Conservation (phyloP, 2,888 invertebrate genomes). For the Conus canariensis region DNA sequence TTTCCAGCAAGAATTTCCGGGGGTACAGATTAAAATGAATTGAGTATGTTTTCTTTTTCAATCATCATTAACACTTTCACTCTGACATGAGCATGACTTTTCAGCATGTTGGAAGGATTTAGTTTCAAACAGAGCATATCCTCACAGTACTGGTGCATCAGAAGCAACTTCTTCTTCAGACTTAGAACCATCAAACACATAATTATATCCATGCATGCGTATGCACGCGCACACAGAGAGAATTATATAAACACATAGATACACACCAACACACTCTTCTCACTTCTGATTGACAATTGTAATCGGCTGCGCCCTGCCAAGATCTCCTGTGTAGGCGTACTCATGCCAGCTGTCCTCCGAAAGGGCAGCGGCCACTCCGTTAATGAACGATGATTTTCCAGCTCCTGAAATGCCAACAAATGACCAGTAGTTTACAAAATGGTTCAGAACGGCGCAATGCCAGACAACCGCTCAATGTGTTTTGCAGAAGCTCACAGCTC, state of each 20-base stretch:
- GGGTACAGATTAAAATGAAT: no score
- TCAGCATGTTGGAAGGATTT: no score
- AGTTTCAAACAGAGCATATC: neutral
- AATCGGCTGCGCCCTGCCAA: conserved; percentile 25
- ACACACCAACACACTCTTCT: neutral
- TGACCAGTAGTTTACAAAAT: neutral
- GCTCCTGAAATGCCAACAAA: conserved; percentile 29
- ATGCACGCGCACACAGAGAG: neutral
- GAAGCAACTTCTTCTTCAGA: no score
- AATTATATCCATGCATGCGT: neutral
- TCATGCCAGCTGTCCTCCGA: conserved; percentile 42
- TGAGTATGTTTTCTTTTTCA: no score
- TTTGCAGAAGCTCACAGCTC: no score
- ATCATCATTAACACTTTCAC: no score
- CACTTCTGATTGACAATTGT: conserved; percentile 15
- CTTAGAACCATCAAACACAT: no score
- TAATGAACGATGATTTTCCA: conserved; percentile 48
- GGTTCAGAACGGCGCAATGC: neutral
- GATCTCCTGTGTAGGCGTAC: conserved; percentile 39
- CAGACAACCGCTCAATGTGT: neutral
- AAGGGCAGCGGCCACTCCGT: conserved; percentile 40
- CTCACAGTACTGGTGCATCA: neutral
- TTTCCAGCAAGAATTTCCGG: neutral
- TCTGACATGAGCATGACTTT: no score
- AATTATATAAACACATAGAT: neutral